These are phyloP conservation scores for Isaurus tuberculatus DNA, from an alignment of 92 coral and sea anemone species.

Conservation along the genomic window DNA sequence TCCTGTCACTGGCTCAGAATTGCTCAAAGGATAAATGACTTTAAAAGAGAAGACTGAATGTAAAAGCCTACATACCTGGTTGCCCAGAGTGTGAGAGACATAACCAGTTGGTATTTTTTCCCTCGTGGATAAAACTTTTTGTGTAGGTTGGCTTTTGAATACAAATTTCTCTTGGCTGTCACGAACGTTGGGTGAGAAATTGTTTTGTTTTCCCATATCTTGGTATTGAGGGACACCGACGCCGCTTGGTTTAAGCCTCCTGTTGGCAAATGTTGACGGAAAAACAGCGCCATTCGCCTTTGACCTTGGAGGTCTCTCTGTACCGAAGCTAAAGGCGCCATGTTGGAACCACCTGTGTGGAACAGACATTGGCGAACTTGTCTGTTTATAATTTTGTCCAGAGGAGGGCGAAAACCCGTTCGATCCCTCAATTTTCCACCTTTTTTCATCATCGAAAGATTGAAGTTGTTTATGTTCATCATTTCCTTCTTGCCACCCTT, in stretches of 20 bases:
- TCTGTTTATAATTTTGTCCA: background rate
- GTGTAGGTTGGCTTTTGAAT: slow-evolving; percentile 17
- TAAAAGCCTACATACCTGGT: slow-evolving; percentile 13
- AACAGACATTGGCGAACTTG: background rate
- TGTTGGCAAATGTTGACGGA: slow-evolving; percentile 11
- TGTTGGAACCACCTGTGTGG: slow-evolving; percentile 17
- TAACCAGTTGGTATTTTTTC: slow-evolving; percentile 38
- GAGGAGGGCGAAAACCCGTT: slow-evolving; percentile 3
- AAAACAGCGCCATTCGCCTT: background rate
- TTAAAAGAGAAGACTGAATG: background rate
- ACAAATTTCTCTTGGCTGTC: background rate
- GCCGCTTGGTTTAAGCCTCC: background rate
- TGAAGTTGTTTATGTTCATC: background rate
- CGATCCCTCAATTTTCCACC: background rate
- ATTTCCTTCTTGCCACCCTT: background rate
- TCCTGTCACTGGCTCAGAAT: background rate
- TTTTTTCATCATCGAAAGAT: background rate
- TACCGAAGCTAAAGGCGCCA: background rate
- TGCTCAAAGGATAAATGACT: background rate
- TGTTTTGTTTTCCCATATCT: background rate
- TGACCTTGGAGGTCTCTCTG: background rate
- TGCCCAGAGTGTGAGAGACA: background rate
- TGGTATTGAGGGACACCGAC: background rate
- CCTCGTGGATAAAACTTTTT: slow-evolving; percentile 25
- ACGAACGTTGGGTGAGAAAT: slow-evolving; percentile 1